phyloP scores from a whole-genome alignment of 2,113 vertebrate genomes.

The Pseudorasbora parva region DNA sequence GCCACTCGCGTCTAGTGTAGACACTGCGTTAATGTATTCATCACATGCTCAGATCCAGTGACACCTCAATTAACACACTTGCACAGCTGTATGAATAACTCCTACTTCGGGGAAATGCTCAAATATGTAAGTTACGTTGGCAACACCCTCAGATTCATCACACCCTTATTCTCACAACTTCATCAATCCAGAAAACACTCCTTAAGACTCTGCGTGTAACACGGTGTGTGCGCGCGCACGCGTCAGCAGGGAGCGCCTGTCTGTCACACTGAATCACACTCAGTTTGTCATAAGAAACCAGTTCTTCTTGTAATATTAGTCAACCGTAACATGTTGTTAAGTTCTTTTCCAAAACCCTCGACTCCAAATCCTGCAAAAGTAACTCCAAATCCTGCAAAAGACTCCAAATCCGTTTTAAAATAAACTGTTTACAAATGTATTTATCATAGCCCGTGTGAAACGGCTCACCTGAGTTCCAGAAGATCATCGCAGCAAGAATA shows the following conservation, averaged over 20 bases:
- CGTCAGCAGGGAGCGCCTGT: constrained; percentile 41
- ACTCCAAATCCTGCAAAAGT: constrained; percentile 28
- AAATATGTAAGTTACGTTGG: neutral
- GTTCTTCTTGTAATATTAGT: constrained; percentile 75
- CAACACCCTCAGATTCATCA: constrained; percentile 11
- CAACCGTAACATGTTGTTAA: constrained; percentile 56
- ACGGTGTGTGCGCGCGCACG: neutral
- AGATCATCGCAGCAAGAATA: constrained; percentile 35
- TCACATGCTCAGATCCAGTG: neutral
- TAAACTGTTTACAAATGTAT: neutral
- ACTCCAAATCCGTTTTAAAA: no score
- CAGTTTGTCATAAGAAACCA: constrained; percentile 67
- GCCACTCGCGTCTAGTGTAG: no score
- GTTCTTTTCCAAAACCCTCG: neutral
- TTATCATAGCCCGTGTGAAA: neutral
- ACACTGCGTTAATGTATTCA: neutral
- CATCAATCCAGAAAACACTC: constrained; percentile 13
- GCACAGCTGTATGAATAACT: neutral
- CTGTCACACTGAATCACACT: constrained; percentile 49
- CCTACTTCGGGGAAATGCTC: neutral
- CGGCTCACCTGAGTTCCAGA: constrained; percentile 23
- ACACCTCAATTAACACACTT: neutral
- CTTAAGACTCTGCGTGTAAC: neutral
- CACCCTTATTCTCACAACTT: constrained; percentile 13
- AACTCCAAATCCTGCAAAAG: constrained; percentile 28